phyloP scores from a whole-genome alignment of 1,140 invertebrate genomes.

The Cherax destructor region DNA sequence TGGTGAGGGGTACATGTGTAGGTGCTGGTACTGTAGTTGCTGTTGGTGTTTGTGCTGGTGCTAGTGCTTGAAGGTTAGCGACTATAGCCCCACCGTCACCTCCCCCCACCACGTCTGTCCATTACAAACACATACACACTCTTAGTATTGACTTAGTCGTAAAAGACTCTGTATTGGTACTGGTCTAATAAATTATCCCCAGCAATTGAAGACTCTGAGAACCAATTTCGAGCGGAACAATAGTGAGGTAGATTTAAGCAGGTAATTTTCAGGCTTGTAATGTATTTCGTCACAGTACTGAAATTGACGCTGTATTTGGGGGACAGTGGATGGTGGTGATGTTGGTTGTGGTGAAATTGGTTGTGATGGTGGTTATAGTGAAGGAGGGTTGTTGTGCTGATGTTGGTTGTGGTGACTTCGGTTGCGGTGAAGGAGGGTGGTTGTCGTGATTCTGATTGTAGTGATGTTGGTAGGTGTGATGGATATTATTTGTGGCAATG shows the following conservation, averaged over 20 bases:
- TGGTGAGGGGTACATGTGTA: too few species aligned
- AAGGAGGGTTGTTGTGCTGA: not conserved
- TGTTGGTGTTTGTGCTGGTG: too few species aligned
- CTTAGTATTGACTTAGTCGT: constrained; percentile 46
- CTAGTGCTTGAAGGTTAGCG: not conserved
- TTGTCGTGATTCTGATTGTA: not conserved
- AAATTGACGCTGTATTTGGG: constrained; percentile 12
- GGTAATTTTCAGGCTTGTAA: constrained; percentile 25
- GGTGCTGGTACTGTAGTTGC: too few species aligned
- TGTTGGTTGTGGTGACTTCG: not conserved
- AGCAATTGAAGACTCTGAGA: constrained; percentile 56
- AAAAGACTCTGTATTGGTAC: constrained; percentile 62
- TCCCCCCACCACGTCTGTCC: not conserved
- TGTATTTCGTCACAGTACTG: constrained; percentile 53
- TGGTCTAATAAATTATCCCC: constrained; percentile 48
- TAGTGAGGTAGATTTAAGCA: constrained; percentile 40
- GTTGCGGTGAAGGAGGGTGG: not conserved
- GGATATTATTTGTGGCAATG: not conserved
- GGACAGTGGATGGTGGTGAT: not conserved
- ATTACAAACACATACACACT: not conserved
- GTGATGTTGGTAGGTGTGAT: not conserved
- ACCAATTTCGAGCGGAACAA: constrained; percentile 50
- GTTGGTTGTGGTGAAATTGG: not conserved
- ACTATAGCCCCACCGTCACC: constrained; percentile 1
- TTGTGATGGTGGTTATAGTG: not conserved